A percentile compares a stretch with the other conserved stretches of the same genome.
Evolutionary conservation across 2,888 invertebrate genomes (phyloP).

Genomic region (Lycocerus yunnanus): DNA sequence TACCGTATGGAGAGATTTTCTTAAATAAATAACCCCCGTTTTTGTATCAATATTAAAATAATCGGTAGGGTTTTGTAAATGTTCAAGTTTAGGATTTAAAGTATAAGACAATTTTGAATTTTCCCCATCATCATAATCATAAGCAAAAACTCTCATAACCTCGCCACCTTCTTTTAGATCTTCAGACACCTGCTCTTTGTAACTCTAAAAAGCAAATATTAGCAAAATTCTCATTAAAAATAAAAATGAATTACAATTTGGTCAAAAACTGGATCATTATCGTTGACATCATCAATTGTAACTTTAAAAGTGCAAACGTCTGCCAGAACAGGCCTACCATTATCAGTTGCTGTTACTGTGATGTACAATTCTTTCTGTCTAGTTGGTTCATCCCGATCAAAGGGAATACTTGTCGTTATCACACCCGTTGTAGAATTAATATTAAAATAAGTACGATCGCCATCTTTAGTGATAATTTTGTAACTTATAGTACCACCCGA

Average conservation of each 20-base stretch:
- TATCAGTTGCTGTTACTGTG: constrained; percentile 90
- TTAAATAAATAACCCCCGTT: constrained; percentile 75
- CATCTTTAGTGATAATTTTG: constrained; percentile 76
- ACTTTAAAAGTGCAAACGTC: constrained; percentile 94
- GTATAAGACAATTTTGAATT: constrained; percentile 85
- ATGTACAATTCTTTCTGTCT: constrained; percentile 82
- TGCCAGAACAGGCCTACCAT: constrained; percentile 86
- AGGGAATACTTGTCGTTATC: constrained; percentile 75
- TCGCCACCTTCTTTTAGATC: constrained; percentile 73
- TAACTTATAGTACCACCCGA: constrained; percentile 82
- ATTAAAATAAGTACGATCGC: constrained; percentile 76
- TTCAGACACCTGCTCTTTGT: constrained; percentile 79
- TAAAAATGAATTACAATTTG: constrained; percentile 65
- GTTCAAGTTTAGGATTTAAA: constrained; percentile 58
- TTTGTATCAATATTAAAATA: constrained; percentile 80
- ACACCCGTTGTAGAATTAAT: constrained; percentile 78
- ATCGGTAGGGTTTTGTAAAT: constrained; percentile 56
- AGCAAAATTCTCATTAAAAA: not conserved
- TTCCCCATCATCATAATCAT: constrained; percentile 88
- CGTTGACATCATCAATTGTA: constrained; percentile 89
- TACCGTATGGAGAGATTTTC: constrained; percentile 42
- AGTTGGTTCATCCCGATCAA: constrained; percentile 90
- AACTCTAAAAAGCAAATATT: constrained; percentile 59
- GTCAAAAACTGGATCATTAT: constrained; percentile 83
- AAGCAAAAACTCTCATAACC: constrained; percentile 90